Evolutionary conservation across 2,888 invertebrate species (phyloP).

Genomic region (Hypsopygia costalis): DNA sequence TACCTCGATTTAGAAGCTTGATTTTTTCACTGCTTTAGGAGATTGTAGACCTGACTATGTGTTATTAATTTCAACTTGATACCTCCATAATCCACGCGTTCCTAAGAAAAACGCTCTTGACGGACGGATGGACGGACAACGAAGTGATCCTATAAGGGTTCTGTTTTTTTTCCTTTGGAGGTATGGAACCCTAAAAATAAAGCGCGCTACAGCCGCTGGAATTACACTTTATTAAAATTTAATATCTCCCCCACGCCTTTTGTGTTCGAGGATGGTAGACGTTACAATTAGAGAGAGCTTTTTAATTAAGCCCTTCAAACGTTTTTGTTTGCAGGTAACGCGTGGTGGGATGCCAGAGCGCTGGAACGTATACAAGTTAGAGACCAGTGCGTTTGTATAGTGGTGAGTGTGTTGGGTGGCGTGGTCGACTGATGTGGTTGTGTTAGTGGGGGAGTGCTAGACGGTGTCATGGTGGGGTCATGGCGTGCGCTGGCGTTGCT

Average conservation of each 20-base stretch:
- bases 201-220: conserved; percentile 13
- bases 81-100: too few relatives aligned
- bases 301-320: conserved; percentile 44
- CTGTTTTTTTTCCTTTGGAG: too few relatives aligned
- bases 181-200: too few relatives aligned
- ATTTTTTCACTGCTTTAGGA: too few relatives aligned
- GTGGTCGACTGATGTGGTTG: conserved; percentile 47
- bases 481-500: conserved; percentile 64
- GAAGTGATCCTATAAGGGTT: too few relatives aligned
- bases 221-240: conserved; percentile 62
- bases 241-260: conserved; percentile 48
- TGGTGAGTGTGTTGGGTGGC: conserved; percentile 15
- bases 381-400: conserved; percentile 1
- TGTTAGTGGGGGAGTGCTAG: conserved; percentile 31
- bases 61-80: too few relatives aligned
- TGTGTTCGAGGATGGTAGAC: conserved; percentile 37
- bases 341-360: conserved; percentile 44
- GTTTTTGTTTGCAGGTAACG: conserved; percentile 40
- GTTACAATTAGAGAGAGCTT: conserved; percentile 43
- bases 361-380: conserved; percentile 15
- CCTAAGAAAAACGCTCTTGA: too few relatives aligned
- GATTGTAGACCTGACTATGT: too few relatives aligned
- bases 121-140: too few relatives aligned
- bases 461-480: conserved; percentile 61
- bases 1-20: too few relatives aligned